These are phyloP conservation scores for Danionella dracula DNA, from an alignment of 2,797 vertebrate species.

Conservation along the genomic window DNA sequence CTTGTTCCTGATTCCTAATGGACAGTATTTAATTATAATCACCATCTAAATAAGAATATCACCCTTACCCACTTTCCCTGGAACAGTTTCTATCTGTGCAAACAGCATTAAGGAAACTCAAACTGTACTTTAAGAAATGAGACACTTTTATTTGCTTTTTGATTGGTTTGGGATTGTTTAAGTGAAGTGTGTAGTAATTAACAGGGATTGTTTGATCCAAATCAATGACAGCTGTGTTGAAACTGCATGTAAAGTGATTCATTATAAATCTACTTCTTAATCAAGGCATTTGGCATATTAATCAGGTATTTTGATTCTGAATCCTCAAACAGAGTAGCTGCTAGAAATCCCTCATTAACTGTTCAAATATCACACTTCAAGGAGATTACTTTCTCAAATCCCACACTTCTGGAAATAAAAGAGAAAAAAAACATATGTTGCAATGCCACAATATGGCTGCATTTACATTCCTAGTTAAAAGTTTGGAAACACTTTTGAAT, in stretches of 20 bases:
- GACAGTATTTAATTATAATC: slow-evolving; percentile 7
- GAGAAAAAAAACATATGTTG: too few relatives aligned
- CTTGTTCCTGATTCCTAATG: background rate
- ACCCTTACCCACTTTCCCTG: background rate
- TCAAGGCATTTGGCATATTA: slow-evolving; percentile 66
- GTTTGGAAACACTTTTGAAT: too few relatives aligned
- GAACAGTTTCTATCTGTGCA: background rate
- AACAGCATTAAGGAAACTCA: background rate
- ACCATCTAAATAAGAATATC: background rate
- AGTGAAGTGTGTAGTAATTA: slow-evolving; percentile 29
- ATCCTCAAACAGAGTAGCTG: background rate
- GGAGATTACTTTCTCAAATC: background rate
- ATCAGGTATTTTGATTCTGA: slow-evolving; percentile 58
- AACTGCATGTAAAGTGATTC: slow-evolving; percentile 71
- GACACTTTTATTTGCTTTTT: background rate
- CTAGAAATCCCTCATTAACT: slow-evolving; percentile 25
- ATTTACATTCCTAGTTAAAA: too few relatives aligned
- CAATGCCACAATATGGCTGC: too few relatives aligned
- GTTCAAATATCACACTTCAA: slow-evolving; percentile 3
- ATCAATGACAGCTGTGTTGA: slow-evolving; percentile 76
- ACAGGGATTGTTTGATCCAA: slow-evolving; percentile 72
- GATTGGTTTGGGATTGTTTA: background rate
- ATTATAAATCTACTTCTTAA: slow-evolving; percentile 62
- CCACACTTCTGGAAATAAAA: too few relatives aligned
- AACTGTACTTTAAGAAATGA: background rate